A percentile compares a stretch with the other conserved stretches of the same genome.
These are phyloP conservation scores for Scaptomyza cyrtandrae DNA, from an alignment of 2,888 invertebrate species.

Conservation along the genomic window DNA sequence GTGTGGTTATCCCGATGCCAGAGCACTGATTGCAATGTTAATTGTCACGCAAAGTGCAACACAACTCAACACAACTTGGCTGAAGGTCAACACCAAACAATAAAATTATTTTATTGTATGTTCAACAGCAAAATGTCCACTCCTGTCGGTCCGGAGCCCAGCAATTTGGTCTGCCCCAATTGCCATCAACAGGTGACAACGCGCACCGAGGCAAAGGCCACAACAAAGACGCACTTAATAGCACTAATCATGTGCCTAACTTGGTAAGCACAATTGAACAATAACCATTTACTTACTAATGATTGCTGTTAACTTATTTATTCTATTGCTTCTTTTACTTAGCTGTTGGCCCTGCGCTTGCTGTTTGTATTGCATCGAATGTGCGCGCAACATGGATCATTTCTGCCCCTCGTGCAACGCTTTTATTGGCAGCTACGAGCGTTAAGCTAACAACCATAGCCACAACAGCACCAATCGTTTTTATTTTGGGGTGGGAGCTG, in stretches of 20 bases:
- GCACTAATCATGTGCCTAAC: constrained; percentile 78
- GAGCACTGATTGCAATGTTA: constrained; percentile 22
- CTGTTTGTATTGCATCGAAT: constrained; percentile 86
- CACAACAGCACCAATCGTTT: not conserved
- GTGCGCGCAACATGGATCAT: constrained; percentile 86
- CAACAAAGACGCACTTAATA: constrained; percentile 81
- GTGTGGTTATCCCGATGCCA: constrained; percentile 28
- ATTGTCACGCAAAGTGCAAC: constrained; percentile 24
- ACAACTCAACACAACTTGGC: not conserved
- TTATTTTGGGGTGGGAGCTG: not conserved
- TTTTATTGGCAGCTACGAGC: constrained; percentile 85
- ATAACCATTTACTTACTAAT: not conserved
- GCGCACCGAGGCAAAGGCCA: constrained; percentile 76
- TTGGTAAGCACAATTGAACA: constrained; percentile 60
- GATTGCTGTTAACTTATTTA: not conserved
- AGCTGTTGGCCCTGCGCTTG: constrained; percentile 86
- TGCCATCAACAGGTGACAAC: constrained; percentile 85
- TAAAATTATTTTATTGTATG: not conserved
- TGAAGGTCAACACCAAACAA: constrained; percentile 32
- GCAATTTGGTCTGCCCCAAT: constrained; percentile 83
- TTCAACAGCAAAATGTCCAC: constrained; percentile 58
- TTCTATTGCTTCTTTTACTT: not conserved
- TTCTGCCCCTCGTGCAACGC: constrained; percentile 86
- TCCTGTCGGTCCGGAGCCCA: constrained; percentile 67
- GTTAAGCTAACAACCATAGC: constrained; percentile 40